Percentiles rank a stretch among this genome's conserved stretches.
Conservation (phyloP, 2,113 vertebrate genomes). For the Malaclemys terrapin region DNA sequence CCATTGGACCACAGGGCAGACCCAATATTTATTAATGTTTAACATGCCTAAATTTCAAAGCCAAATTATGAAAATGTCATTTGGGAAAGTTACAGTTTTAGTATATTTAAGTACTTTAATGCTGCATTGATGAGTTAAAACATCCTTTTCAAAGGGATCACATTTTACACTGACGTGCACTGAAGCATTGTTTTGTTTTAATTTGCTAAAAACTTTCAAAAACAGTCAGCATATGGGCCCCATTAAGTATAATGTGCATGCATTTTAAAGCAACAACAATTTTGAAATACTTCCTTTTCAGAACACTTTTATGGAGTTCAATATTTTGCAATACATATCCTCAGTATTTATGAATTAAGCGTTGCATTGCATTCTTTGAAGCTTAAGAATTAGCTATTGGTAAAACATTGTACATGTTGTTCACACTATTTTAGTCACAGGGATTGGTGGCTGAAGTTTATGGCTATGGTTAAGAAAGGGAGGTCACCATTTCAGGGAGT, state of each 20-base stretch:
- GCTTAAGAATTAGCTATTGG: slow-evolving; percentile 46
- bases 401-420: slow-evolving; percentile 20
- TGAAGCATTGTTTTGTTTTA: slow-evolving; percentile 77
- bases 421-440: neutral
- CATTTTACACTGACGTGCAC: slow-evolving; percentile 75
- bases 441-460: slow-evolving; percentile 9
- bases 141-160: slow-evolving; percentile 73
- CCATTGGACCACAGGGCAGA: slow-evolving; percentile 49
- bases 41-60: slow-evolving; percentile 32
- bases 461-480: slow-evolving; percentile 13
- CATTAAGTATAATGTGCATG: slow-evolving; percentile 73
- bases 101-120: slow-evolving; percentile 71
- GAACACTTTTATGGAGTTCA: slow-evolving; percentile 61
- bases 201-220: slow-evolving; percentile 73
- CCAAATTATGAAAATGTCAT: slow-evolving; percentile 59
- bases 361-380: slow-evolving; percentile 55
- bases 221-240: slow-evolving; percentile 76
- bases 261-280: slow-evolving; percentile 68
- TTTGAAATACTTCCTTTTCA: slow-evolving; percentile 75
- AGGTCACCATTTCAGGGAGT: neutral
- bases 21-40: neutral
- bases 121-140: slow-evolving; percentile 35
- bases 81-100: slow-evolving; percentile 49
- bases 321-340: slow-evolving; percentile 63
- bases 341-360: slow-evolving; percentile 39